These are phyloP conservation scores for Fregetta grallaria DNA, from an alignment of 2,113 vertebrate genomes.

Conservation along the genomic window DNA sequence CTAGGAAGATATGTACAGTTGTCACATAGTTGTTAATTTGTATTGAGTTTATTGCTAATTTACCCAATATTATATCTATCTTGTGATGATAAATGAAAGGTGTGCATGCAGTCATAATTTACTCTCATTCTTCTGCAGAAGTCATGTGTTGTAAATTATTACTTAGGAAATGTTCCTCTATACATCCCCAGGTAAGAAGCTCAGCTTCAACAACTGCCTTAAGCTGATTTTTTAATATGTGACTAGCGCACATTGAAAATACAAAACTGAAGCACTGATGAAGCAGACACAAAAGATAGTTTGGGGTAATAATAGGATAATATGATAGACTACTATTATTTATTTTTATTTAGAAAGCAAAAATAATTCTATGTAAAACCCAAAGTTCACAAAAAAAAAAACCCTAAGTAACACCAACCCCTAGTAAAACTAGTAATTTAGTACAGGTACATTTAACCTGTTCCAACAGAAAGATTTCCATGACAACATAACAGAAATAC, in stretches of 20 bases:
- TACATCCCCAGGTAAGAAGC: background rate
- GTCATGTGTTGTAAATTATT: background rate
- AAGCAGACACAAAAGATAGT: background rate
- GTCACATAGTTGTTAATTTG: background rate
- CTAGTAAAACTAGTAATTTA: background rate
- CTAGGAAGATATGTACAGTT: background rate
- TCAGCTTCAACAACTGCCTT: background rate
- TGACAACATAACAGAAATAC: background rate
- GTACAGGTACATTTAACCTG: background rate
- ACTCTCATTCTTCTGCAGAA: background rate
- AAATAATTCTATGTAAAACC: background rate
- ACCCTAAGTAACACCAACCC: fast-evolving
- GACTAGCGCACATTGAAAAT: background rate
- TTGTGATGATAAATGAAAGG: background rate
- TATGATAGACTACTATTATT: background rate
- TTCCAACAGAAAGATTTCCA: background rate
- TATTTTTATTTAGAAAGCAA: background rate
- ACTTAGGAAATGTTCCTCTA: background rate
- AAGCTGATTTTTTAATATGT: background rate
- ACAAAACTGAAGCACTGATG: background rate
- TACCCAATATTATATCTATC: background rate
- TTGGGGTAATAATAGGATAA: background rate
- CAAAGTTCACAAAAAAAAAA: background rate
- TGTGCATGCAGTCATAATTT: background rate
- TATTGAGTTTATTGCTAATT: background rate